phyloP scores from a whole-genome alignment of 2,113 vertebrate species.

The Pao palembangensis region DNA sequence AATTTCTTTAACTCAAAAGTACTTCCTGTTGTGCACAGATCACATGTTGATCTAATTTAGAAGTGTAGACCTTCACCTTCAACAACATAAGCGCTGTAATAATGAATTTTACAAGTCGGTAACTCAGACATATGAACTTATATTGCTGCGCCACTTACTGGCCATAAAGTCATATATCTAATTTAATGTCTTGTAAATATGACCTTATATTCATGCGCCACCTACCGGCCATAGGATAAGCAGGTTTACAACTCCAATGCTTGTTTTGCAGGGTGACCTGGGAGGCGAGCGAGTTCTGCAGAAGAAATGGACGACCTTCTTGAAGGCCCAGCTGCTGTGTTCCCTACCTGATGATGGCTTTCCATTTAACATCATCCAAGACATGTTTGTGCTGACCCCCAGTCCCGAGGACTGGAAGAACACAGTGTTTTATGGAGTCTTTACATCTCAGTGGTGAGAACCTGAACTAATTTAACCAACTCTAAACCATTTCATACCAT shows the following conservation, averaged over 20 bases:
- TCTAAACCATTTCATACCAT: background rate
- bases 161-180: background rate
- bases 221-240: slow-evolving; percentile 34
- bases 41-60: too few species aligned
- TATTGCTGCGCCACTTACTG: slow-evolving; percentile 45
- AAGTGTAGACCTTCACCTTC: slow-evolving; percentile 21
- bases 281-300: slow-evolving; percentile 93
- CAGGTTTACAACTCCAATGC: background rate
- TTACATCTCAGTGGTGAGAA: slow-evolving; percentile 92
- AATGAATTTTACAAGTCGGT: too few species aligned
- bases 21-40: too few species aligned
- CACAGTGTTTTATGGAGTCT: slow-evolving; percentile 90
- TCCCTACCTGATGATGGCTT: slow-evolving; percentile 88
- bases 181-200: too few species aligned
- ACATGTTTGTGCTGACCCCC: slow-evolving; percentile 88
- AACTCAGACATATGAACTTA: too few species aligned
- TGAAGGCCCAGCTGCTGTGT: slow-evolving; percentile 93
- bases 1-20: too few species aligned
- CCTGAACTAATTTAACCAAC: background rate
- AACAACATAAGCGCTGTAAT: slow-evolving; percentile 8
- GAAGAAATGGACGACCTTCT: slow-evolving; percentile 95
- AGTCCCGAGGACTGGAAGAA: slow-evolving; percentile 78
- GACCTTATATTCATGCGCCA: slow-evolving; percentile 30
- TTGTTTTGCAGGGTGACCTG: slow-evolving; percentile 81
- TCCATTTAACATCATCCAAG: slow-evolving; percentile 94